A percentile compares a stretch with the other conserved stretches of the same genome.
Evolutionary conservation across 1,140 invertebrate genomes (phyloP).

Genomic region (Heliconius himera): DNA sequence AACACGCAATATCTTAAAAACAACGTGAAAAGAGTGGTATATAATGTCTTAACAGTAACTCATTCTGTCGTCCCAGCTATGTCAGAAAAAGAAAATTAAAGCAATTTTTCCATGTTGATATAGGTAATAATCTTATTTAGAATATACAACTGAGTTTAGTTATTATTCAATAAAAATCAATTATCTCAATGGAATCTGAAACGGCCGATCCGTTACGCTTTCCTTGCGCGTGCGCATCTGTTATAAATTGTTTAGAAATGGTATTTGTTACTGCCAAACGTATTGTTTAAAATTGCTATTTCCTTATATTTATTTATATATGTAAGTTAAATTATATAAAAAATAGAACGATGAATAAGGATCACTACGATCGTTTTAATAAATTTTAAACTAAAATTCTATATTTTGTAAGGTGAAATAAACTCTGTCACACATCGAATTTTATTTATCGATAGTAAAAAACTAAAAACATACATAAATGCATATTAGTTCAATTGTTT

Average conservation of each 20-base stretch:
- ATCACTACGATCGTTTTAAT: too few species aligned
- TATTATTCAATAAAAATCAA: conserved; percentile 11
- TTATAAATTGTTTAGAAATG: conserved; percentile 1
- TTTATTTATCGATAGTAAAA: too few species aligned
- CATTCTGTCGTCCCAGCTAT: neutral
- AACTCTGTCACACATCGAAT: too few species aligned
- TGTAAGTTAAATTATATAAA: too few species aligned
- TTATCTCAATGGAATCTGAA: conserved; percentile 18
- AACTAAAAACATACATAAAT: too few species aligned
- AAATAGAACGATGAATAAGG: too few species aligned
- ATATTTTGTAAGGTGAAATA: too few species aligned
- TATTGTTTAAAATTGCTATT: neutral
- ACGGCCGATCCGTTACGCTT: conserved; percentile 36
- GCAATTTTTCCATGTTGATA: too few species aligned
- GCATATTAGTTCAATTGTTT: too few species aligned
- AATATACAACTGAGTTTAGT: neutral
- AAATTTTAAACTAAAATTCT: too few species aligned
- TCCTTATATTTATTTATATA: neutral
- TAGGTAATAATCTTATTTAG: neutral
- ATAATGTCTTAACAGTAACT: neutral
- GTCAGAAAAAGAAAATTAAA: neutral
- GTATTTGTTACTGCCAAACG: neutral
- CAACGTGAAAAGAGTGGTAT: too few species aligned
- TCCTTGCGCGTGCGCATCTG: conserved; percentile 32
- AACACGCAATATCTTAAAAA: too few species aligned